A percentile compares a stretch with the other conserved stretches of the same genome.
These are phyloP conservation scores for Ammodytes dubius DNA, from an alignment of 2,113 vertebrate species.

Conservation along the genomic window DNA sequence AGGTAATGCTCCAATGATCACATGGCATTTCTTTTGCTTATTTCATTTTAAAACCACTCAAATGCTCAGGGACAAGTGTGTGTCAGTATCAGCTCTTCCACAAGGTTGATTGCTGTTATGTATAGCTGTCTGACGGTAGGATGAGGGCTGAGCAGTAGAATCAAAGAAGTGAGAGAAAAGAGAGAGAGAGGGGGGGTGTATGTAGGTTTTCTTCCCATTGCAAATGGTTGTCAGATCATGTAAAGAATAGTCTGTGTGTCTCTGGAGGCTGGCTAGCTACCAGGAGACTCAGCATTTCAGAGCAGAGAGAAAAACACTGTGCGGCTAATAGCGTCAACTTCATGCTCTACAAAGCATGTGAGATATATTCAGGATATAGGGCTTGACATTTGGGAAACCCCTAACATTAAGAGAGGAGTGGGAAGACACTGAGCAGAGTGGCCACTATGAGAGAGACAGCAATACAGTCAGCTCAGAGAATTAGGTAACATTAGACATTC, in stretches of 20 bases:
- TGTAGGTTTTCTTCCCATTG: slow-evolving; percentile 41
- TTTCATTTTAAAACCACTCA: slow-evolving; percentile 61
- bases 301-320: slow-evolving; percentile 28
- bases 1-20: slow-evolving; percentile 30
- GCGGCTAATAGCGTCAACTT: slow-evolving; percentile 29
- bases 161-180: slow-evolving; percentile 42
- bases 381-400: slow-evolving; percentile 35
- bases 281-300: slow-evolving; percentile 51
- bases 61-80: slow-evolving; percentile 44
- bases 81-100: slow-evolving; percentile 60
- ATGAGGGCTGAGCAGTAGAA: slow-evolving; percentile 47
- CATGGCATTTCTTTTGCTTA: slow-evolving; percentile 44
- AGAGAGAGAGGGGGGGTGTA: slow-evolving; percentile 5
- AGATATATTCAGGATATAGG: slow-evolving; percentile 34
- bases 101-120: slow-evolving; percentile 42
- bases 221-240: slow-evolving; percentile 62
- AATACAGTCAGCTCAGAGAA: slow-evolving; percentile 1
- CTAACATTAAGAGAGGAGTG: slow-evolving; percentile 26
- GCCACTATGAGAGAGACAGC: slow-evolving; percentile 14
- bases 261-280: slow-evolving; percentile 37
- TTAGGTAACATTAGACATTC: slow-evolving; percentile 1
- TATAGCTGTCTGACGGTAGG: slow-evolving; percentile 38
- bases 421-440: neutral
- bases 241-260: slow-evolving; percentile 48
- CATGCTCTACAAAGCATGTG: slow-evolving; percentile 26